These are phyloP conservation scores for Platichthys stellatus DNA, from an alignment of 2,113 vertebrate species.

Conservation along the genomic window DNA sequence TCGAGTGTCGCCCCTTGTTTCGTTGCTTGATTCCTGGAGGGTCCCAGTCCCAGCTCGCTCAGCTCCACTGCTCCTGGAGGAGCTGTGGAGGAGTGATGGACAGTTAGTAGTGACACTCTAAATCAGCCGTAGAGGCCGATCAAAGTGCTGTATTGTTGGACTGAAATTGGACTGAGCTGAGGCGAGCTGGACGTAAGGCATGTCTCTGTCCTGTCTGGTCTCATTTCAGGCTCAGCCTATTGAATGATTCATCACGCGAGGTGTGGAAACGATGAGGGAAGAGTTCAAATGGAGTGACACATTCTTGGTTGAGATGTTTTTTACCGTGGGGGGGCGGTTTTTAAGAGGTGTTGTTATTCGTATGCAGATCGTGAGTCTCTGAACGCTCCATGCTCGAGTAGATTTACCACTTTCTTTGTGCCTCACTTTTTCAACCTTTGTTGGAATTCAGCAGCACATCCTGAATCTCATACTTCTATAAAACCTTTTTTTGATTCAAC, in stretches of 20 bases:
- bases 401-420: conserved; percentile 20
- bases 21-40: conserved; percentile 35
- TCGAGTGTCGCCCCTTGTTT: conserved; percentile 25
- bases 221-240: conserved; percentile 61
- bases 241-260: conserved; percentile 65
- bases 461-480: conserved; percentile 4
- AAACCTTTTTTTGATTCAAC: no score
- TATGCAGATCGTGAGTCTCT: conserved; percentile 62
- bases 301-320: conserved; percentile 57
- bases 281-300: conserved; percentile 66
- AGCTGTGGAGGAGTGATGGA: conserved; percentile 64
- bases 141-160: conserved; percentile 71
- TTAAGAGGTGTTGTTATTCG: conserved; percentile 66
- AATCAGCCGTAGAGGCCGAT: conserved; percentile 68
- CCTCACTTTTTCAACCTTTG: conserved; percentile 21
- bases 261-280: conserved; percentile 61
- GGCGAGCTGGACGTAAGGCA: conserved; percentile 47
- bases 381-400: conserved; percentile 18
- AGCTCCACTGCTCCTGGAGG: conserved; percentile 47
- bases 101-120: conserved; percentile 62
- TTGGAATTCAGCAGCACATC: conserved; percentile 23
- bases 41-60: conserved; percentile 40
- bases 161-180: conserved; percentile 70
- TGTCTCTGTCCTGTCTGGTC: conserved; percentile 62
- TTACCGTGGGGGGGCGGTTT: background rate